A percentile compares a stretch with the other conserved stretches of the same genome.
phyloP scores from a whole-genome alignment of 2,113 vertebrate species.

The Pelusios castaneus region DNA sequence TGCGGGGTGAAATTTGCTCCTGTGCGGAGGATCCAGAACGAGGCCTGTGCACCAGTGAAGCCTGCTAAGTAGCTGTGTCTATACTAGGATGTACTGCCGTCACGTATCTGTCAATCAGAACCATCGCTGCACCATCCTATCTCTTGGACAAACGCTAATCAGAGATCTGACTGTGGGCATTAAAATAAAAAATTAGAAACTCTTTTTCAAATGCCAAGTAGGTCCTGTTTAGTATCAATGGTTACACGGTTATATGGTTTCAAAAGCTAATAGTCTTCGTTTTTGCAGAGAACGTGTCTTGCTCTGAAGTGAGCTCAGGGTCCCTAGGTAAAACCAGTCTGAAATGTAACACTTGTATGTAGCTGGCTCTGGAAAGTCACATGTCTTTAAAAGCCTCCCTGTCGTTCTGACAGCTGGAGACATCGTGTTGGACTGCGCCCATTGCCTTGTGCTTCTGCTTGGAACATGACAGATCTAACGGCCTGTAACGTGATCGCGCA shows the following conservation, averaged over 20 bases:
- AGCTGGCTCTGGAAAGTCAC: not conserved
- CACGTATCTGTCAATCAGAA: not conserved
- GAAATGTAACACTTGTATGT: not conserved
- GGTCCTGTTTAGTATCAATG: not conserved
- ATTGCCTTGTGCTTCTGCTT: not conserved
- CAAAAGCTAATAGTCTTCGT: not conserved
- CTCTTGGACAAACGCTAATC: not conserved
- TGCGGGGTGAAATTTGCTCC: not conserved
- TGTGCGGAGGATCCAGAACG: not conserved
- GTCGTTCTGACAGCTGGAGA: not conserved
- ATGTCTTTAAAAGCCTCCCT: rapidly evolving
- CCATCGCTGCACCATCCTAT: not conserved
- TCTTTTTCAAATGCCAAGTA: not conserved
- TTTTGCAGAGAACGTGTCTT: rapidly evolving
- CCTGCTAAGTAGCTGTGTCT: not conserved
- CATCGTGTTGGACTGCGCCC: rapidly evolving
- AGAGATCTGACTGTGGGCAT: not conserved
- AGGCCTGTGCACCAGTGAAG: not conserved
- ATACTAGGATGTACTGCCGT: not conserved
- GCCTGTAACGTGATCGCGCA: not conserved
- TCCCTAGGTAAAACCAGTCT: rapidly evolving
- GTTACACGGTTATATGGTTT: no score
- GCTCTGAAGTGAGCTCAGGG: rapidly evolving
- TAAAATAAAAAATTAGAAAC: not conserved
- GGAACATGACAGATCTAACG: rapidly evolving